These are phyloP conservation scores for Rhinolophus sinicus DNA, from an alignment of 2,113 vertebrate species.

Conservation along the genomic window DNA sequence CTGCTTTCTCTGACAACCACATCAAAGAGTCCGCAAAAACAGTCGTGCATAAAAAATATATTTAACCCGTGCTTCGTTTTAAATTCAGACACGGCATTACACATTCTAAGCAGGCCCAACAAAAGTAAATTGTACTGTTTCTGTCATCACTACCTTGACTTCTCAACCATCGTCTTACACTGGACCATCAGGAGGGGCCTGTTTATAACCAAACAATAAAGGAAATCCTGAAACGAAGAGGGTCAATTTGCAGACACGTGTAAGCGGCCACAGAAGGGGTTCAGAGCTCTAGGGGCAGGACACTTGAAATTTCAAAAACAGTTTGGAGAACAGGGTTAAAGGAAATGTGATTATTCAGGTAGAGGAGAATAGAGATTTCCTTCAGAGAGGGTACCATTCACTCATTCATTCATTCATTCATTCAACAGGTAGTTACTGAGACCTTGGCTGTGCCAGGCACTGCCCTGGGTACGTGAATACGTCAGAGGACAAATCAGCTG, in stretches of 20 bases:
- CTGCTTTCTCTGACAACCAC: neutral
- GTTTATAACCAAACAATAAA: neutral
- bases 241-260: no score
- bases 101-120: neutral
- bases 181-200: neutral
- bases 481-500: neutral
- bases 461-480: rapidly evolving
- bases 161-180: rapidly evolving
- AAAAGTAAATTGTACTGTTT: neutral
- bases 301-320: neutral
- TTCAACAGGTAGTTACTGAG: neutral
- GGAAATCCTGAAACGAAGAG: neutral
- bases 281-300: neutral
- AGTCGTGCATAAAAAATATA: neutral
- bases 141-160: neutral
- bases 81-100: neutral
- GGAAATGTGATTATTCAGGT: no score
- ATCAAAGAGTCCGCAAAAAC: neutral
- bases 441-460: rapidly evolving
- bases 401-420: neutral
- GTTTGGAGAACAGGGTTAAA: neutral
- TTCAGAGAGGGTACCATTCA: rapidly evolving
- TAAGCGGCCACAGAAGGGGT: neutral
- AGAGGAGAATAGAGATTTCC: neutral
- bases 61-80: neutral